Percentiles rank a stretch among this genome's conserved stretches.
These are phyloP conservation scores for Trichacis sp. DNA, from an alignment of 2,888 invertebrate genomes.

Conservation along the genomic window DNA sequence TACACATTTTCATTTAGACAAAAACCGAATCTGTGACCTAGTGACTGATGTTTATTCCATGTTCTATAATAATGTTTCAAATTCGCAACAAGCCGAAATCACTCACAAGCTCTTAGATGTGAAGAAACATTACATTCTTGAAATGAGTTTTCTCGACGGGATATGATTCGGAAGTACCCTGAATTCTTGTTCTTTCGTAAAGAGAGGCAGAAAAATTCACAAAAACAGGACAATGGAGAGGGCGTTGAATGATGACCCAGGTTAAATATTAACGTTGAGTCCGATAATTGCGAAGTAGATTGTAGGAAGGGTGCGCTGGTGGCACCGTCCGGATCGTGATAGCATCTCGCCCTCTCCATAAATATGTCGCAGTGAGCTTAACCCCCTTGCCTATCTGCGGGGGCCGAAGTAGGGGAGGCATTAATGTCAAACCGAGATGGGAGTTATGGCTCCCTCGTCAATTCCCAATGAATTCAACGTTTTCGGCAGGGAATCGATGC, in stretches of 20 bases:
- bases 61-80: no score
- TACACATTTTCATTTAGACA: no score
- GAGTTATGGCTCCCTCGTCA: slow-evolving; percentile 70
- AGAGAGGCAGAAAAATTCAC: not conserved
- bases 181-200: not conserved
- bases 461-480: slow-evolving; percentile 69
- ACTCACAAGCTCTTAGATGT: no score
- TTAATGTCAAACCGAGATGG: slow-evolving; percentile 69
- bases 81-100: no score
- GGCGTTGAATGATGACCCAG: slow-evolving; percentile 47
- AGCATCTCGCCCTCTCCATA: slow-evolving; percentile 69
- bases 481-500: slow-evolving; percentile 67
- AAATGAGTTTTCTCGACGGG: no score
- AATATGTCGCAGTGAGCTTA: slow-evolving; percentile 69
- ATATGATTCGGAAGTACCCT: no score
- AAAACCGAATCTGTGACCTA: no score
- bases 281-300: slow-evolving; percentile 69
- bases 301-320: slow-evolving; percentile 57
- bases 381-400: slow-evolving; percentile 68
- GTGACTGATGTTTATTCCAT: no score
- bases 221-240: not conserved
- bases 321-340: slow-evolving; percentile 53
- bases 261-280: slow-evolving; percentile 68
- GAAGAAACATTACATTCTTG: no score
- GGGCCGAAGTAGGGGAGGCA: slow-evolving; percentile 66